Evolutionary conservation across 2,888 invertebrate species (phyloP), one percentile per base, ranked within the genome.

Genomic region (Sminthurides aquaticus): DNA sequence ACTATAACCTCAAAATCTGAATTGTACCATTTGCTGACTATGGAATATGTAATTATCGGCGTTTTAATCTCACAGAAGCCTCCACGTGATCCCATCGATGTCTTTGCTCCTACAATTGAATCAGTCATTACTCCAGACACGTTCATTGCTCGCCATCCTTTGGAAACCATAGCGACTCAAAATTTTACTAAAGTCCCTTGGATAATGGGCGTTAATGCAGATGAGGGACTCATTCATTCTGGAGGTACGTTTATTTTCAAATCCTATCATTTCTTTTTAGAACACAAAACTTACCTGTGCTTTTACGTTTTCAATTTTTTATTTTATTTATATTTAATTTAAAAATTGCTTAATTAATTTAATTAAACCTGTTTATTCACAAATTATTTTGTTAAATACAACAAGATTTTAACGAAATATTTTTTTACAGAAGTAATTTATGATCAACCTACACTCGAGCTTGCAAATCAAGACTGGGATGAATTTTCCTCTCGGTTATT

Each of bases 81-180:
- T 3, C 61, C 52, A 5, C 25, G 61, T 5, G 29, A 61, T 27
- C 61, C 26, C 8, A 27, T 61, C n/a, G 54, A 61, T 55, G 52
- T 69, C 24, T 71, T 71, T 49, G 61, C 63, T 3, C 69, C 71
- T 25, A 70, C 70, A 28, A 66, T 70, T 11, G 70, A 70, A 48
- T 60, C 60, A 3, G 64, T 67, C 1, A 64, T 69, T 61, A 64
- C 60, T 34, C 49, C 29, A n/a, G 52, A 57, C 24, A 65, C 70
- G 1, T 70, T 70, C 52, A 11, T 70, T 1, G 25, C 56, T 1
- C 64, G 64, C 34, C 67, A 71, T 49, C 69, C 69, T 0, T 25
- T 62, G 28, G 48, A 43, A n/a, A 65, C 52, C n/a, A 58, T 71
- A 11, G 54, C 62, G 25, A 28, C 57, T 25, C 67, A 69, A 1